These are phyloP conservation scores for Alitta virens DNA, from an alignment of 2,888 invertebrate genomes.

Conservation along the genomic window DNA sequence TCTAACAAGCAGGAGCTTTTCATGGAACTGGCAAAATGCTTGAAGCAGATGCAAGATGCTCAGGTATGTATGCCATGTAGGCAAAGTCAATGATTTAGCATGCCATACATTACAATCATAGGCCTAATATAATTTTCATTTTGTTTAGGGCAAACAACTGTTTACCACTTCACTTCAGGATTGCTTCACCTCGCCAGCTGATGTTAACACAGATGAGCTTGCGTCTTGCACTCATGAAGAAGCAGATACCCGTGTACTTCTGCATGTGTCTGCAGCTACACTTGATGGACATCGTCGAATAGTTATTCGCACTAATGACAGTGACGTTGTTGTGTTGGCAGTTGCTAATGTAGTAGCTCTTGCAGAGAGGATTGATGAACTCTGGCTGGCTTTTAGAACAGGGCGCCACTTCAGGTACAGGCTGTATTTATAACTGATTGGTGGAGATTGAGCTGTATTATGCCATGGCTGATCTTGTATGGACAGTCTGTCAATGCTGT, in stretches of 20 bases:
- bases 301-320: constrained; percentile 1
- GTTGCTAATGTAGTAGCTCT: background rate
- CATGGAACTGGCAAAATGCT: too few relatives aligned
- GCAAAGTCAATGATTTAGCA: too few relatives aligned
- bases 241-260: background rate
- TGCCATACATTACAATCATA: too few relatives aligned
- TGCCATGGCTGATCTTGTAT: background rate
- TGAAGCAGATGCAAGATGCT: too few relatives aligned
- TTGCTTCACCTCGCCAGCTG: too few relatives aligned
- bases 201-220: too few relatives aligned
- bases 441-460: too few relatives aligned
- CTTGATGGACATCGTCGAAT: background rate
- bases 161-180: too few relatives aligned
- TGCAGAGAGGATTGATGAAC: background rate
- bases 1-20: constrained; percentile 20
- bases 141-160: too few relatives aligned
- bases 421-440: too few relatives aligned
- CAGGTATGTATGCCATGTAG: too few relatives aligned
- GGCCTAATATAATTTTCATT: too few relatives aligned
- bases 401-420: background rate
- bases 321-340: background rate
- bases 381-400: background rate
- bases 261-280: background rate
- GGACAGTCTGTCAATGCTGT: background rate
- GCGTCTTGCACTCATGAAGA: constrained; percentile 1